A percentile compares a stretch with the other conserved stretches of the same genome.
phyloP scores from a whole-genome alignment of 2,797 vertebrate genomes.

The Helicolenus hilgendorfi region DNA sequence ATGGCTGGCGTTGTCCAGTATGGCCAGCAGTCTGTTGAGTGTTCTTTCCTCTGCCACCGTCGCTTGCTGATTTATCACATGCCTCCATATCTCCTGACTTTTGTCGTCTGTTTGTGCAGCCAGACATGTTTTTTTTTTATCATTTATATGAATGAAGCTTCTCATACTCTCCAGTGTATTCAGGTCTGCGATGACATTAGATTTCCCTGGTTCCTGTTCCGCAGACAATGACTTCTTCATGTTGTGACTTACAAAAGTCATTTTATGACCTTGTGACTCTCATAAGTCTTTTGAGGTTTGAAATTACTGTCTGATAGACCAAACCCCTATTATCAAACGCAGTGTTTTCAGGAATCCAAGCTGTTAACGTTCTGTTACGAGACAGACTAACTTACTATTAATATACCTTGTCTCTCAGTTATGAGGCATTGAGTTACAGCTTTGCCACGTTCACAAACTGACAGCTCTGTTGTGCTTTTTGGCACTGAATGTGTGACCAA shows the following conservation, averaged over 20 bases:
- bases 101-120: background rate
- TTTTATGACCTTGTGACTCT: too few relatives aligned
- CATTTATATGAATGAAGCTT: background rate
- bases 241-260: too few relatives aligned
- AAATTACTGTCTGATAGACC: background rate
- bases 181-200: background rate
- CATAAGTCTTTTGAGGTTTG: background rate
- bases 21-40: too few relatives aligned
- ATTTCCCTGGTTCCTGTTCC: background rate
- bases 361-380: background rate
- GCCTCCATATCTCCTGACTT: background rate
- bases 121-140: background rate
- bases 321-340: background rate
- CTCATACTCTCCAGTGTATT: background rate
- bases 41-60: too few relatives aligned
- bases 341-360: background rate
- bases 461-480: background rate
- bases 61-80: conserved; percentile 2
- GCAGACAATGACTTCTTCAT: background rate
- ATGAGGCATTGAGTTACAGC: background rate
- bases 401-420: background rate
- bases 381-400: background rate
- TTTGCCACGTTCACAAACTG: conserved; percentile 7
- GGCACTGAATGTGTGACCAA: background rate
- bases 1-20: too few relatives aligned